A percentile compares a stretch with the other conserved stretches of the same genome.
Conservation (phyloP, 1,140 invertebrate species). For the Phthorimaea operculella region DNA sequence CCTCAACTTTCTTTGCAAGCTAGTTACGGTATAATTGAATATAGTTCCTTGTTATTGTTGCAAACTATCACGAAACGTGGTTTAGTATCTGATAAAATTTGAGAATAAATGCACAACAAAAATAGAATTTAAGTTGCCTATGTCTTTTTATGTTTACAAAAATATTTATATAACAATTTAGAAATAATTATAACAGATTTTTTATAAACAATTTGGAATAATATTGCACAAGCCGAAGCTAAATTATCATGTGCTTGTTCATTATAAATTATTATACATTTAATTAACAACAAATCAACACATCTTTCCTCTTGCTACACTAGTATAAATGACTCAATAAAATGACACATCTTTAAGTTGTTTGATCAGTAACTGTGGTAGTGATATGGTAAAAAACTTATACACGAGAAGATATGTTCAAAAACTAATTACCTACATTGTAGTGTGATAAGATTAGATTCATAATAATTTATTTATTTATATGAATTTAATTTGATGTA, state of each 20-base stretch:
- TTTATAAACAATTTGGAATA: constrained; percentile 65
- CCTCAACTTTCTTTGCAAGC: not conserved
- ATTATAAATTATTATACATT: constrained; percentile 54
- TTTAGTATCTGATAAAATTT: constrained; percentile 57
- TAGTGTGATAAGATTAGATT: too few relatives aligned
- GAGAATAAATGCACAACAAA: constrained; percentile 66
- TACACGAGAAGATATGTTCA: too few relatives aligned
- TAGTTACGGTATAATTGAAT: constrained; percentile 35
- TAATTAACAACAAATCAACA: constrained; percentile 63
- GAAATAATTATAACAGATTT: constrained; percentile 63
- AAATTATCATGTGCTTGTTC: constrained; percentile 56
- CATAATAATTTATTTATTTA: too few relatives aligned
- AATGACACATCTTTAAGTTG: constrained; percentile 19
- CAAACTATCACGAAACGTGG: constrained; percentile 61
- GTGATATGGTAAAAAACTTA: too few relatives aligned
- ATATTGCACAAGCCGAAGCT: constrained; percentile 64
- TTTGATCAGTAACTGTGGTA: not conserved
- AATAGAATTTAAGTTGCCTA: constrained; percentile 62
- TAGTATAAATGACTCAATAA: constrained; percentile 25
- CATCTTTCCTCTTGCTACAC: constrained; percentile 31
- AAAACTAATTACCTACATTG: too few relatives aligned
- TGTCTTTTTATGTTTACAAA: constrained; percentile 63
- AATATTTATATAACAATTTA: constrained; percentile 65
- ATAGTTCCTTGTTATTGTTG: constrained; percentile 44
- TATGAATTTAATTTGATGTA: too few relatives aligned